Conservation (phyloP, 2,113 vertebrate genomes). For the Cygnus atratus region DNA sequence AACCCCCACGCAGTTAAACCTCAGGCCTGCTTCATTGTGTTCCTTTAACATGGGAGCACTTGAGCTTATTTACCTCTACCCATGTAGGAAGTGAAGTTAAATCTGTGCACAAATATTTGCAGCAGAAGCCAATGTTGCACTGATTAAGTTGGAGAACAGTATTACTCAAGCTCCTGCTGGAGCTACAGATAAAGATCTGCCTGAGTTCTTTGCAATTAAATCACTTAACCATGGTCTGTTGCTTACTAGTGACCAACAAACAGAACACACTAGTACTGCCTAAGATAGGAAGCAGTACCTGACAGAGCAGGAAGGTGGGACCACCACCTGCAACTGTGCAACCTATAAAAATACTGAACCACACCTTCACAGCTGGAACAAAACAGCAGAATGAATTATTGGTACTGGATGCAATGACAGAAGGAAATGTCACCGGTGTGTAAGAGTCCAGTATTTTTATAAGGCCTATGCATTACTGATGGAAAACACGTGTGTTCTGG, state of each 20-base stretch:
- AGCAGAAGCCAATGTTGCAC: background rate
- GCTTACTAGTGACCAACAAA: background rate
- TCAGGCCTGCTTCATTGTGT: background rate
- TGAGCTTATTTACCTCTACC: background rate
- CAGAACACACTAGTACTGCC: background rate
- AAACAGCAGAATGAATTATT: background rate
- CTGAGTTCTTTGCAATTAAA: conserved; percentile 13
- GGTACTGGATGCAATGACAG: background rate
- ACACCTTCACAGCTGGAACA: background rate
- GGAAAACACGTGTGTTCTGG: background rate
- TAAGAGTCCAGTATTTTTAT: background rate
- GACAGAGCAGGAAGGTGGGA: background rate
- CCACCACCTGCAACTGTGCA: background rate
- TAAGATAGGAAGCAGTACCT: background rate
- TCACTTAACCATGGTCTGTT: background rate
- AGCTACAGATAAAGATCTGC: background rate
- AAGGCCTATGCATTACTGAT: background rate
- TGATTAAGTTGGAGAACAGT: background rate
- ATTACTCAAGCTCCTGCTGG: background rate
- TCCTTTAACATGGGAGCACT: background rate
- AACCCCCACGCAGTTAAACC: background rate
- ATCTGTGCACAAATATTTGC: background rate
- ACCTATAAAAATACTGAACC: background rate
- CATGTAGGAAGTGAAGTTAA: background rate
- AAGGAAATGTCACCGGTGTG: background rate